These are phyloP conservation scores for Paracyprichromis sp. DNA, from an alignment of 2,113 vertebrate genomes.

Conservation along the genomic window DNA sequence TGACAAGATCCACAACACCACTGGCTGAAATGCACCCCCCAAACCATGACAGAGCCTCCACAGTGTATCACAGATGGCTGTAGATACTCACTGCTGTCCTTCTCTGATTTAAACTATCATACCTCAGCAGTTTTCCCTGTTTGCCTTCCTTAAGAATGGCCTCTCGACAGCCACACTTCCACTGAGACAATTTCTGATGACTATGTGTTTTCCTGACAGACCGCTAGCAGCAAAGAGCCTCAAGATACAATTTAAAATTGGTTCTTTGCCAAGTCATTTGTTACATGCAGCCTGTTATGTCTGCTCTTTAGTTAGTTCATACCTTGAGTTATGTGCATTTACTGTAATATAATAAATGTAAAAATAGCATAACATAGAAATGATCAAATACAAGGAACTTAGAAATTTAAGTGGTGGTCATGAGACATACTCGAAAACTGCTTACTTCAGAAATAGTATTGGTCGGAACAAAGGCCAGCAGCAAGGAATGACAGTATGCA, in stretches of 20 bases:
- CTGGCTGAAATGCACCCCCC: background rate
- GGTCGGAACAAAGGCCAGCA: constrained; percentile 21
- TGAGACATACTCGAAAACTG: background rate
- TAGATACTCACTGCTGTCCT: background rate
- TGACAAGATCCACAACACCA: background rate
- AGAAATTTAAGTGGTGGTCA: background rate
- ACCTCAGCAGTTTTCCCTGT: background rate
- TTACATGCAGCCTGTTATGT: background rate
- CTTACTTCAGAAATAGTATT: constrained; percentile 17
- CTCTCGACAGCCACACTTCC: background rate
- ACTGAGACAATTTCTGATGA: background rate
- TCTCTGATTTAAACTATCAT: background rate
- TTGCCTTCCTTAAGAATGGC: background rate
- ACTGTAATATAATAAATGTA: background rate
- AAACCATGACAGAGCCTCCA: background rate
- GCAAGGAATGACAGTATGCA: background rate
- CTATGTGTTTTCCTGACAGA: background rate
- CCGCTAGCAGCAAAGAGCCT: background rate
- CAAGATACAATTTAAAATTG: background rate
- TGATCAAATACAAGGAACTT: background rate
- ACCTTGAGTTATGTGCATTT: background rate
- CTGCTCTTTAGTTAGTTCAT: background rate
- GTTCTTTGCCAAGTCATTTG: background rate
- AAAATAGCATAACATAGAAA: background rate
- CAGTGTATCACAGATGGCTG: background rate